Conservation (phyloP, 1,140 invertebrate genomes). For the Uloborus diversus region DNA sequence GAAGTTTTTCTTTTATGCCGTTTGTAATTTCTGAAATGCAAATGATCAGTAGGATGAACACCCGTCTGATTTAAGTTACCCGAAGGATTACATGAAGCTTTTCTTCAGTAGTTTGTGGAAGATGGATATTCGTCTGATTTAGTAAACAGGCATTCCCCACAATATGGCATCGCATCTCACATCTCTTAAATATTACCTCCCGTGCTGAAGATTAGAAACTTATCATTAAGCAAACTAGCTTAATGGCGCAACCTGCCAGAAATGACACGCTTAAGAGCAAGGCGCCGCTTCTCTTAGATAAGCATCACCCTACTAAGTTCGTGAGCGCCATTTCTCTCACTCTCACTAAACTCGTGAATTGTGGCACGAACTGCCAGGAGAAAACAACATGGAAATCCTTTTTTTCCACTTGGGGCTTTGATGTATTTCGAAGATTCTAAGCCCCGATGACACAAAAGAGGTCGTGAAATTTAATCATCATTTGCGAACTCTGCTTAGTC, state of each 20-base stretch:
- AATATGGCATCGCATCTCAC: neutral
- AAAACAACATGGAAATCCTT: slow-evolving; percentile 4
- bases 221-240: slow-evolving; percentile 50
- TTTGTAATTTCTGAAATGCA: too few relatives aligned
- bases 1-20: too few relatives aligned
- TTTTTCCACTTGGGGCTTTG: slow-evolving; percentile 43
- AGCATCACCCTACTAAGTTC: slow-evolving; percentile 24
- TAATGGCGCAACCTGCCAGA: slow-evolving; percentile 16
- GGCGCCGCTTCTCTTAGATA: neutral
- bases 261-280: slow-evolving; percentile 36
- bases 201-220: slow-evolving; percentile 30
- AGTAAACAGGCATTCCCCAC: too few relatives aligned
- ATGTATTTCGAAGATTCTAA: slow-evolving; percentile 1
- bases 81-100: too few relatives aligned
- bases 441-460: slow-evolving; percentile 37
- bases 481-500: neutral
- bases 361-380: slow-evolving; percentile 40
- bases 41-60: too few relatives aligned
- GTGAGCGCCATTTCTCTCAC: slow-evolving; percentile 43
- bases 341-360: slow-evolving; percentile 44
- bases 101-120: too few relatives aligned
- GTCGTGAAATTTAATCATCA: slow-evolving; percentile 55
- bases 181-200: slow-evolving; percentile 46
- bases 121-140: too few relatives aligned
- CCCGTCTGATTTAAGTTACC: too few relatives aligned